Evolutionary conservation across 2,797 vertebrate genomes (phyloP).

Genomic region (Synaphobranchus kaupii): DNA sequence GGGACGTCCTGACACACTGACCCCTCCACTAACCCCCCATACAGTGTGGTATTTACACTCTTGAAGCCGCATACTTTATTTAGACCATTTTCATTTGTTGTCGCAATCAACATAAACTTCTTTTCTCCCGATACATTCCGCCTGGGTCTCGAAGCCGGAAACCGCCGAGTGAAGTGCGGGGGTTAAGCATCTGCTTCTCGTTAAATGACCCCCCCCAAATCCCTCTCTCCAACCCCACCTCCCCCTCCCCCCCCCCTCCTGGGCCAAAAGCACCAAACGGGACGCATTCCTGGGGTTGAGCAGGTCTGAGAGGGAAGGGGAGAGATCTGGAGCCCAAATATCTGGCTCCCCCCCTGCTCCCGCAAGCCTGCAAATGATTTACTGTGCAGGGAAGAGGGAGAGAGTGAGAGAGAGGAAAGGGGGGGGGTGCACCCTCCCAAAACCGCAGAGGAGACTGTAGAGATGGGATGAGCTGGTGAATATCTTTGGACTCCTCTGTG

Average conservation of each 20-base stretch:
- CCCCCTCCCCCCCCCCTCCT: not conserved
- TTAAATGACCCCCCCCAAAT: not conserved
- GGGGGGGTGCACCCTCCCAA: not conserved
- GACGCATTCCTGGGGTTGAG: not conserved
- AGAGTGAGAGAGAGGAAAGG: not conserved
- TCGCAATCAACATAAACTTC: not conserved
- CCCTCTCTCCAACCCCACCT: not conserved
- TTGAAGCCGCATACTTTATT: slow-evolving; percentile 7
- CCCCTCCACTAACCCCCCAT: not conserved
- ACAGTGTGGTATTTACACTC: not conserved
- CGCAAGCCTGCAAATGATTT: not conserved
- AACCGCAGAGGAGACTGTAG: too few species aligned
- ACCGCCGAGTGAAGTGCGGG: not conserved
- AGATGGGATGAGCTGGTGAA: too few species aligned
- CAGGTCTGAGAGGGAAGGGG: not conserved
- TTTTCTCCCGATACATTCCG: not conserved
- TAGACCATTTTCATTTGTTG: slow-evolving; percentile 22
- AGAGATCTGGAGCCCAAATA: not conserved
- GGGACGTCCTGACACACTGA: not conserved
- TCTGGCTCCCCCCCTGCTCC: not conserved
- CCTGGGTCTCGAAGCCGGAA: not conserved
- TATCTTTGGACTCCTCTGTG: too few species aligned
- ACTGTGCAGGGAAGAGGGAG: not conserved
- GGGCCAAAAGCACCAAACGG: not conserved
- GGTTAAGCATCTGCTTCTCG: not conserved